These are phyloP conservation scores for Hyla sarda DNA, from an alignment of 2,113 vertebrate genomes.

Conservation along the genomic window DNA sequence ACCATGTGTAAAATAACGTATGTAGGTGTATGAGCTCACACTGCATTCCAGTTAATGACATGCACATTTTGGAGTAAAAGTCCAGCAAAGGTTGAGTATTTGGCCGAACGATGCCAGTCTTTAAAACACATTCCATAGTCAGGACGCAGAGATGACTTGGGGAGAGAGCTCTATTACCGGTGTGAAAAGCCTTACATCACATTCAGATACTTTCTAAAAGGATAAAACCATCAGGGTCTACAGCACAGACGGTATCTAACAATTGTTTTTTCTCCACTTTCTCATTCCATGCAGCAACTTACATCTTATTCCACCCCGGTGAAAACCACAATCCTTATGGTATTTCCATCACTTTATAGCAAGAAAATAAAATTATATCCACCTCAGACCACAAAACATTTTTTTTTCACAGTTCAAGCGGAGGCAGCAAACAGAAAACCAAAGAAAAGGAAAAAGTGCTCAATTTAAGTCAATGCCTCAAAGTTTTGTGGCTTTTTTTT, in stretches of 20 bases:
- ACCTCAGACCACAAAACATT: conserved; percentile 60
- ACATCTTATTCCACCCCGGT: conserved; percentile 60
- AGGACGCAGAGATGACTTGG: not conserved
- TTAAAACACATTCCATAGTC: conserved; percentile 16
- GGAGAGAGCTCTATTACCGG: not conserved
- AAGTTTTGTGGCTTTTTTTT: conserved; percentile 33
- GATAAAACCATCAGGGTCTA: conserved; percentile 16
- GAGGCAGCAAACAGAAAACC: conserved; percentile 48
- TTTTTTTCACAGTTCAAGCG: conserved; percentile 65
- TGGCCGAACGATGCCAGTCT: conserved; percentile 24
- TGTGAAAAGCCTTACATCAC: conserved; percentile 16
- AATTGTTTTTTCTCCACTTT: conserved; percentile 45
- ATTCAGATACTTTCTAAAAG: conserved; percentile 35
- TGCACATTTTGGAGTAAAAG: conserved; percentile 39
- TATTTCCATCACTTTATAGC: conserved; percentile 61
- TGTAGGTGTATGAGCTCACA: conserved; percentile 34
- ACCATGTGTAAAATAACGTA: conserved; percentile 29
- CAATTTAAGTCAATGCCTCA: conserved; percentile 56
- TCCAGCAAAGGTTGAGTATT: not conserved
- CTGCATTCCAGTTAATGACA: conserved; percentile 53
- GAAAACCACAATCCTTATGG: conserved; percentile 65
- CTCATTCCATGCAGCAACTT: conserved; percentile 60
- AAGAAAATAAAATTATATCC: conserved; percentile 62
- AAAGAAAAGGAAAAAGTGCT: conserved; percentile 68
- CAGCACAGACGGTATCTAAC: not conserved